phyloP scores from a whole-genome alignment of 1,140 invertebrate species.

The Bathynomus jamesi region DNA sequence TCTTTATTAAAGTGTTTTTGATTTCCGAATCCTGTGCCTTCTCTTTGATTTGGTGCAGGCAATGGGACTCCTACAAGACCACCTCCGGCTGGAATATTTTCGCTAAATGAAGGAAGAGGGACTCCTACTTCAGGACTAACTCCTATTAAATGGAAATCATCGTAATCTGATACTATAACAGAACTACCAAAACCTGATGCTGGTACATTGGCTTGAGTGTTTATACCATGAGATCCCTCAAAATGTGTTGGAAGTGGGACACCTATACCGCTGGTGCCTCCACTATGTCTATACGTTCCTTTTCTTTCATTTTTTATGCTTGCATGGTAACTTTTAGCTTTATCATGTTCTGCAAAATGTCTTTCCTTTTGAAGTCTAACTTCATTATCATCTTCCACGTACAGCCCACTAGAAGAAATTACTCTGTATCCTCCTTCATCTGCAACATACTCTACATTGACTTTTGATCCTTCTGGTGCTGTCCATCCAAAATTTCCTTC shows the following conservation, averaged over 20 bases:
- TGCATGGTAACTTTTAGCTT: no score
- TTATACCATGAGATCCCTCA: neutral
- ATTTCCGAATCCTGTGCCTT: neutral
- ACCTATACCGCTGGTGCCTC: neutral
- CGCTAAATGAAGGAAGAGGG: neutral
- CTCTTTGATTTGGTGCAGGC: neutral
- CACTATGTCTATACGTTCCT: neutral
- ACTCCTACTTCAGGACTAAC: neutral
- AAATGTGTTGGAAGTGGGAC: neutral
- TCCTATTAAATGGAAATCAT: neutral
- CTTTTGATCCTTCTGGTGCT: conserved; percentile 18
- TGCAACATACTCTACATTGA: conserved; percentile 24
- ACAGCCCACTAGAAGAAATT: conserved; percentile 6
- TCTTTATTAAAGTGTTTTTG: no score
- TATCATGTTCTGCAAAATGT: no score
- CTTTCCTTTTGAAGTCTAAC: conserved; percentile 6
- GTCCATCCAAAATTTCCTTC: conserved; percentile 29
- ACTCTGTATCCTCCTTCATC: conserved; percentile 29
- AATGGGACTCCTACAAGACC: neutral
- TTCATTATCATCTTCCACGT: conserved; percentile 10
- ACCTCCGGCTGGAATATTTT: neutral
- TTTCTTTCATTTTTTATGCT: neutral
- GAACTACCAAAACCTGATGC: conserved; percentile 8
- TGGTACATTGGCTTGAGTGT: neutral
- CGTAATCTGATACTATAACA: neutral